These are phyloP conservation scores for Australoheros scitulus DNA, from an alignment of 2,113 vertebrate species.

Conservation along the genomic window DNA sequence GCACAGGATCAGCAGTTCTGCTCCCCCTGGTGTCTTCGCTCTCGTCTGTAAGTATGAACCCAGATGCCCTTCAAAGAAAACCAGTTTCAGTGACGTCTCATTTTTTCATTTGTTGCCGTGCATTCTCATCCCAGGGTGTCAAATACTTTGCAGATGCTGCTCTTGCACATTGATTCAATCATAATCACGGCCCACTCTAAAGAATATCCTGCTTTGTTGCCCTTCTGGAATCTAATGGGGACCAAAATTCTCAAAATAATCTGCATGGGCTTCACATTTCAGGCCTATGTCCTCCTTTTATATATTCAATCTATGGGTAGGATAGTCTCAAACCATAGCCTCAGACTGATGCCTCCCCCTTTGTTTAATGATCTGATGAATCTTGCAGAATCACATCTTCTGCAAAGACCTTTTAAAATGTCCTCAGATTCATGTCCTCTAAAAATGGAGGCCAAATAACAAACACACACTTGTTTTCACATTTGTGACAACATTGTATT, in stretches of 20 bases:
- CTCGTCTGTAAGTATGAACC: background rate
- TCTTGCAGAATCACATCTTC: background rate
- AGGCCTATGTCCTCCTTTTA: too few relatives aligned
- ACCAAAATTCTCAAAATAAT: background rate
- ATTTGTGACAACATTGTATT: background rate
- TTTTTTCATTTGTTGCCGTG: background rate
- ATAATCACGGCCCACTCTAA: background rate
- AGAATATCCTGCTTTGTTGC: background rate
- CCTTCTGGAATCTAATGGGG: background rate
- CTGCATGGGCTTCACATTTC: too few relatives aligned
- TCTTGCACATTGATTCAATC: background rate
- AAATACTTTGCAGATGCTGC: background rate
- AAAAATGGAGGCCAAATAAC: background rate
- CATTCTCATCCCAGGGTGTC: background rate
- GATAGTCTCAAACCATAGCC: too few relatives aligned
- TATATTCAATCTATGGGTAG: too few relatives aligned
- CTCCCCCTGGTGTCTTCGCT: background rate
- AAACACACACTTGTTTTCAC: background rate
- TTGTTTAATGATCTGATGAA: too few relatives aligned
- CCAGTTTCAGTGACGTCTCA: background rate
- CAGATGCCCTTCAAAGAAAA: background rate
- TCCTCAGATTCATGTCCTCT: too few relatives aligned
- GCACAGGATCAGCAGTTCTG: background rate
- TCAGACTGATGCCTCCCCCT: too few relatives aligned
- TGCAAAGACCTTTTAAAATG: background rate